Percentiles rank a stretch among this genome's conserved stretches.
Conservation (phyloP, 2,113 vertebrate species). For the Sardina pilchardus region DNA sequence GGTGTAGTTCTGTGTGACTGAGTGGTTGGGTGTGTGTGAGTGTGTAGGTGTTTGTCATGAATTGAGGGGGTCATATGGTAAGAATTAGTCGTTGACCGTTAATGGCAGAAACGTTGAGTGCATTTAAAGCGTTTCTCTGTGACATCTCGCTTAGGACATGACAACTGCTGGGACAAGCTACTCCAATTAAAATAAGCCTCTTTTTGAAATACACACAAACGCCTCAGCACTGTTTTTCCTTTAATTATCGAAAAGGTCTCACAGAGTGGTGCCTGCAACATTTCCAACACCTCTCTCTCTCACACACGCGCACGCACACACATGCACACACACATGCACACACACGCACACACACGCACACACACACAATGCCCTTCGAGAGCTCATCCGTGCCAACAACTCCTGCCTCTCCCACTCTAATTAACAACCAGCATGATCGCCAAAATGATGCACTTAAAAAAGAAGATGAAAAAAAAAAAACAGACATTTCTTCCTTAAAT, state of each 20-base stretch:
- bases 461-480: neutral
- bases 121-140: neutral
- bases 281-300: neutral
- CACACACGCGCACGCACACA: neutral
- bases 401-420: neutral
- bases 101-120: neutral
- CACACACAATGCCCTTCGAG: conserved; percentile 6
- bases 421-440: neutral
- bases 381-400: neutral
- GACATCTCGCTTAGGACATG: neutral
- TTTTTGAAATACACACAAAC: neutral
- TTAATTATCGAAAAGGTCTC: conserved; percentile 11
- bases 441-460: neutral
- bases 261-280: neutral
- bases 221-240: neutral
- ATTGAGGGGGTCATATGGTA: neutral
- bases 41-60: neutral
- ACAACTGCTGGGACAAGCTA: neutral
- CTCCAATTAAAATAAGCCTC: conserved; percentile 1
- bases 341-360: neutral
- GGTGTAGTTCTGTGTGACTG: neutral
- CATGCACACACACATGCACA: neutral
- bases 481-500: neutral
- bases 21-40: no score
- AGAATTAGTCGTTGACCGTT: neutral